Percentiles rank a stretch among this genome's conserved stretches.
Conservation (phyloP, 1,140 invertebrate species). For the Melitaea cinxia region DNA sequence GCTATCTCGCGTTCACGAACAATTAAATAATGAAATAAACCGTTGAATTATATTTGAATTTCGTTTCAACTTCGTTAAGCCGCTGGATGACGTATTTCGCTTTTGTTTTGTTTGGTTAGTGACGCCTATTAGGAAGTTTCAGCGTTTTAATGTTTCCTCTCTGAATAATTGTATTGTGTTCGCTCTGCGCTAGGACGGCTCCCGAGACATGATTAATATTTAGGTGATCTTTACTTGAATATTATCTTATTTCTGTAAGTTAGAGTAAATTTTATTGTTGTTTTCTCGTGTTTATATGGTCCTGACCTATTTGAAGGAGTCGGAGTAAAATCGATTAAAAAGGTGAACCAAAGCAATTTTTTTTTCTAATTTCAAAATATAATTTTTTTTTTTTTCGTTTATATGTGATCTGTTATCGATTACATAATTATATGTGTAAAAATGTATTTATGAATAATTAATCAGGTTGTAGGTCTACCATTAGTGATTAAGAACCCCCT, state of each 20-base stretch:
- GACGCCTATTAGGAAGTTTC: slow-evolving; percentile 35
- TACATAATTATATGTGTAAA: too few relatives aligned
- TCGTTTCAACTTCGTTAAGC: slow-evolving; percentile 46
- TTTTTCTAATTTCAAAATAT: too few relatives aligned
- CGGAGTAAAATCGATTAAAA: too few relatives aligned
- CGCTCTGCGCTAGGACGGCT: neutral
- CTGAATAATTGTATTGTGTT: slow-evolving; percentile 30
- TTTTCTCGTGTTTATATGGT: too few relatives aligned
- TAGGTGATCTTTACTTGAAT: neutral
- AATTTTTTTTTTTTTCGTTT: too few relatives aligned
- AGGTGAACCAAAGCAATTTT: too few relatives aligned
- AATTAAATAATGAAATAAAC: slow-evolving; percentile 72
- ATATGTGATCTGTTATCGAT: too few relatives aligned
- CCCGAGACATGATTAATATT: slow-evolving; percentile 11
- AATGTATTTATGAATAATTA: too few relatives aligned
- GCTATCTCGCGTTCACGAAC: slow-evolving; percentile 68
- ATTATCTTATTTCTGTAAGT: neutral
- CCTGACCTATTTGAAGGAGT: too few relatives aligned
- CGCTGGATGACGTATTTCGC: slow-evolving; percentile 34
- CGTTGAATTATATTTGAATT: slow-evolving; percentile 61
- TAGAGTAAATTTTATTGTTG: neutral
- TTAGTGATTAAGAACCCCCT: too few relatives aligned
- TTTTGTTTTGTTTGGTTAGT: slow-evolving; percentile 35
- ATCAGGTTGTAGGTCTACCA: too few relatives aligned
- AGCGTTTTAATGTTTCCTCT: slow-evolving; percentile 33